Percentiles rank a stretch among this genome's conserved stretches.
Evolutionary conservation across 2,797 vertebrate genomes (phyloP).

Genomic region (Pseudopleuronectes americanus): DNA sequence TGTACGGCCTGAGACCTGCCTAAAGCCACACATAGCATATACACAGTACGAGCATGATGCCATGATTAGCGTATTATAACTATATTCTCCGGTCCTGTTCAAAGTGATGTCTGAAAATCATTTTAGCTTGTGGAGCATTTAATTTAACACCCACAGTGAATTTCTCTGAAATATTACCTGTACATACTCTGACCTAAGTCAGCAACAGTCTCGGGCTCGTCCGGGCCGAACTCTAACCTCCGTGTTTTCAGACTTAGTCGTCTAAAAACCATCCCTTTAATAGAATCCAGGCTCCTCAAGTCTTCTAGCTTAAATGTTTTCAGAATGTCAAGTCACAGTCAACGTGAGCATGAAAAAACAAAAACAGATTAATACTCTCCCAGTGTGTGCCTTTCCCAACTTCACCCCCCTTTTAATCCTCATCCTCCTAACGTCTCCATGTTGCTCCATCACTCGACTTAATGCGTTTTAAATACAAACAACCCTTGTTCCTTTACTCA

Average conservation of each 20-base stretch:
- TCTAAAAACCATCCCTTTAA: constrained; percentile 58
- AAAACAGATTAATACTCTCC: constrained; percentile 33
- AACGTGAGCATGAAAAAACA: constrained; percentile 21
- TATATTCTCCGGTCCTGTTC: constrained; percentile 11
- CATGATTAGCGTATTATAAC: not conserved
- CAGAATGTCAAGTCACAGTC: constrained; percentile 29
- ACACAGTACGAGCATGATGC: constrained; percentile 44
- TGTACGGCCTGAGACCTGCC: constrained; percentile 27
- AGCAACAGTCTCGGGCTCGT: constrained; percentile 28
- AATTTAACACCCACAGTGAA: constrained; percentile 28
- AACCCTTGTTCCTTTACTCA: not conserved
- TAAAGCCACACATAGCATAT: constrained; percentile 26
- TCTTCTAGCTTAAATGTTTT: constrained; percentile 21
- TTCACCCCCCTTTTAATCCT: constrained; percentile 17
- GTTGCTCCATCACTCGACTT: constrained; percentile 11
- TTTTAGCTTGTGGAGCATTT: constrained; percentile 32
- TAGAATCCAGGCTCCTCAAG: constrained; percentile 24
- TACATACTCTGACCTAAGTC: constrained; percentile 38
- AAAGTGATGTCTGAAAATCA: constrained; percentile 25
- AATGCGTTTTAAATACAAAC: constrained; percentile 6
- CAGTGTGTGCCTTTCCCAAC: constrained; percentile 70
- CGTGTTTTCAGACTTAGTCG: constrained; percentile 25
- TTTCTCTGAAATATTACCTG: constrained; percentile 44
- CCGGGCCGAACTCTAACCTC: constrained; percentile 33
- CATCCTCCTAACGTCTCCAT: not conserved